Base-by-base conservation (phyloP, 2,888 invertebrate species). In the Ophion slaviceki region DNA sequence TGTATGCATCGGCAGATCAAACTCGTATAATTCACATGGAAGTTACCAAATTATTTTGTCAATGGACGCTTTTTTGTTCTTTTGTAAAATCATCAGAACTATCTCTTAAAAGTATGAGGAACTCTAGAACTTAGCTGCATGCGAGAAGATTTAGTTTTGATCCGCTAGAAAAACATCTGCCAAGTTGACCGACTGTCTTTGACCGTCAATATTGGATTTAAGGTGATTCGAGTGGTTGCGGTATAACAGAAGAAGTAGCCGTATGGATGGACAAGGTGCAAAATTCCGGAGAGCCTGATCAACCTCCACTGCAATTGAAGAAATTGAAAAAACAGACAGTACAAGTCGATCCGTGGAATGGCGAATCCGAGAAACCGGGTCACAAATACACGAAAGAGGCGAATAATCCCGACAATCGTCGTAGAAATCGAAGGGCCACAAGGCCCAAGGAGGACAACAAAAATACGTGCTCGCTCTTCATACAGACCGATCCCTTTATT, bases 401-500 rank as follows among this genome's bases (percentile, higher is more conserved):
- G 87, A 98, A 98, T 93, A 94, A 94, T 89, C 95, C 95, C 91
- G 89, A 88, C 87, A 91, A 91, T 84, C 91, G 91, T 87, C 94
- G 93, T 91, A 94, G 95, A 91, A 94, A 94, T 91, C 95, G 89
- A 95, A 95, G 96, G 80, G 96, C 96, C 40, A 94, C 96, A 59
- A 93, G 95, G 82, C 93, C 95, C 86, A 95, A 96, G 89, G 97
- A 96, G 90, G 96, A 97, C 93, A 96, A 96, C 92, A 96, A 96
- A 90, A 98, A 98, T 94, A 98, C 99, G 82, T 99, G 99, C 94
- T 98, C 98, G 80, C 96, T 99, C 88, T 99, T 97, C 94, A 98
- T 99, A 94, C 99, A 99, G 95, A 99, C 99, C 32, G 99, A 99
- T 95, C 99, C 99, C 89, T 96, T 99, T 89, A 97, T 99, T 94